Percentiles rank a stretch among this genome's conserved stretches.
These are phyloP conservation scores for Lophochroa leadbeateri DNA, from an alignment of 2,113 vertebrate species.

Conservation along the genomic window DNA sequence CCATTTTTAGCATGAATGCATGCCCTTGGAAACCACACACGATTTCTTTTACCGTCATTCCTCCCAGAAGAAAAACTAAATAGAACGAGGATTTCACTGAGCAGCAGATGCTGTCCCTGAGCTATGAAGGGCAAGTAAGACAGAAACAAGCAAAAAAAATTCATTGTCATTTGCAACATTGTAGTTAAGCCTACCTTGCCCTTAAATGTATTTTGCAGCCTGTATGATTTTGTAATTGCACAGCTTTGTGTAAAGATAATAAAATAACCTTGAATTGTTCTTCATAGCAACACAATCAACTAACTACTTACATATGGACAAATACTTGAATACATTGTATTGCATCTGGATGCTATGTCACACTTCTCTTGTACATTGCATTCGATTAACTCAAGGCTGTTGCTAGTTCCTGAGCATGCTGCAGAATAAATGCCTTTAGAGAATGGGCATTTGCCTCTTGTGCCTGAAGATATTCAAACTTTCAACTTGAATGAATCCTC, in stretches of 20 bases:
- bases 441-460: constrained; percentile 12
- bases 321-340: constrained; percentile 41
- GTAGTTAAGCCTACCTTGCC: background rate
- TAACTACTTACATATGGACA: constrained; percentile 24
- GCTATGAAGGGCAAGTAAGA: background rate
- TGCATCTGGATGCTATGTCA: background rate
- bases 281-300: constrained; percentile 37
- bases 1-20: background rate
- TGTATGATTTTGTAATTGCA: background rate
- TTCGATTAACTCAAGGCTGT: constrained; percentile 58
- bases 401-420: background rate
- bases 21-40: background rate
- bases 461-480: constrained; percentile 7
- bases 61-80: background rate
- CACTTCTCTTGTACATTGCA: background rate
- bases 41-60: background rate
- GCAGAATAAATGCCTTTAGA: background rate
- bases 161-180: background rate
- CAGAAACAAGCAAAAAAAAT: background rate
- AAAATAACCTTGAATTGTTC: constrained; percentile 47
- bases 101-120: background rate
- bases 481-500: background rate
- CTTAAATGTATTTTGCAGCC: background rate
- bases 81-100: background rate
- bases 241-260: constrained; percentile 20